phyloP scores from a whole-genome alignment of 2,113 vertebrate genomes.

The Melanotaenia duboulayi region DNA sequence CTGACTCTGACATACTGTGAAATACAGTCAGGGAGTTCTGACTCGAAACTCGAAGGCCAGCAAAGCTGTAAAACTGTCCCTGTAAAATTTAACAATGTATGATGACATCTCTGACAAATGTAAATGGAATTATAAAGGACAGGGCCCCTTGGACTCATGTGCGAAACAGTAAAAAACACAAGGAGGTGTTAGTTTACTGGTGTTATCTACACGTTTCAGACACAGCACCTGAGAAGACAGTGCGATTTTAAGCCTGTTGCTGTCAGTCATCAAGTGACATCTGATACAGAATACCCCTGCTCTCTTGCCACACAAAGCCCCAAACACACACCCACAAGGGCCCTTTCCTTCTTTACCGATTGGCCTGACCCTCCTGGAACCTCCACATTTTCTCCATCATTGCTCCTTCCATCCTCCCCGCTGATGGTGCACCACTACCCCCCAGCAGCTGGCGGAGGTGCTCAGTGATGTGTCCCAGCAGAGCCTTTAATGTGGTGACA shows the following conservation, averaged over 20 bases:
- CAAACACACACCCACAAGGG: conserved; percentile 30
- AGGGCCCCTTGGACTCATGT: conserved; percentile 22
- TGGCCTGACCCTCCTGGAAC: conserved; percentile 44
- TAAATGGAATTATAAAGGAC: conserved; percentile 50
- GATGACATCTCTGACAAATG: conserved; percentile 70
- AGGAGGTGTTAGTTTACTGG: conserved; percentile 52
- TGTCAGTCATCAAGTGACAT: conserved; percentile 72
- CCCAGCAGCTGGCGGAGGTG: conserved; percentile 74
- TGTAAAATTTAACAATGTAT: conserved; percentile 58
- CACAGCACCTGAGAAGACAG: conserved; percentile 41
- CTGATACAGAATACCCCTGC: conserved; percentile 59
- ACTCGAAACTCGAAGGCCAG: conserved; percentile 41
- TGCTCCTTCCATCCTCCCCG: conserved; percentile 26
- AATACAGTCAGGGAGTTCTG: conserved; percentile 43
- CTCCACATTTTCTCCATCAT: conserved; percentile 48
- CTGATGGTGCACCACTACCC: conserved; percentile 42
- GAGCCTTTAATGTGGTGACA: conserved; percentile 76
- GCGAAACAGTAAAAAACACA: conserved; percentile 41
- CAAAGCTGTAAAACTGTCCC: conserved; percentile 52
- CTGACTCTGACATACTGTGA: conserved; percentile 55
- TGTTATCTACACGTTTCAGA: conserved; percentile 41
- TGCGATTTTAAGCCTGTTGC: conserved; percentile 65
- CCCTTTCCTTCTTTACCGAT: conserved; percentile 45
- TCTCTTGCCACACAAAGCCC: conserved; percentile 26
- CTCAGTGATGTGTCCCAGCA: conserved; percentile 76